These are phyloP conservation scores for Cephus pulcher DNA, from an alignment of 2,888 invertebrate genomes.

Conservation along the genomic window DNA sequence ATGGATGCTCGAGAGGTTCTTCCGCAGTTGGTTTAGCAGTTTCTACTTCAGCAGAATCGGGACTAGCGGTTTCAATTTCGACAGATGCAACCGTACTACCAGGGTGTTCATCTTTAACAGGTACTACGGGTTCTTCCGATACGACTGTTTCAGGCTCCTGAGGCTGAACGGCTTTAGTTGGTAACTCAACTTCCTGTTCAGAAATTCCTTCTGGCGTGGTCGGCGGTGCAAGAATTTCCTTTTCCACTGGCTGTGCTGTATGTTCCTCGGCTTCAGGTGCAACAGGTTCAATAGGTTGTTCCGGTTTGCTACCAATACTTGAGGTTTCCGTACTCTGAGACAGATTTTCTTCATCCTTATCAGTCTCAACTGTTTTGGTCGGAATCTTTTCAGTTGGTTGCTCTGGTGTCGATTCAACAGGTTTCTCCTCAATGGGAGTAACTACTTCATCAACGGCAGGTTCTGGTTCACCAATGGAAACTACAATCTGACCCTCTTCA, in stretches of 20 bases:
- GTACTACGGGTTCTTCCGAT: no score
- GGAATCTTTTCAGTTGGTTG: background rate
- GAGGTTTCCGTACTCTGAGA: slow-evolving; percentile 5
- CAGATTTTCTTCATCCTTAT: slow-evolving; percentile 1
- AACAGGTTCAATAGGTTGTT: slow-evolving; percentile 14
- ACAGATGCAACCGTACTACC: no score
- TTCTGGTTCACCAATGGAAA: background rate
- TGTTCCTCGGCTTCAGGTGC: slow-evolving; percentile 20
- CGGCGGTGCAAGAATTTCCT: slow-evolving; percentile 12
- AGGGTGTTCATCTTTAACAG: no score
- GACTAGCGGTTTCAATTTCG: no score
- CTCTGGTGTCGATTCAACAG: slow-evolving; percentile 13
- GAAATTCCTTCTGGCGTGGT: slow-evolving; percentile 4
- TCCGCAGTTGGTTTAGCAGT: slow-evolving; percentile 15
- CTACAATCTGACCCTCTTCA: slow-evolving; percentile 1
- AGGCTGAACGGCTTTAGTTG: no score
- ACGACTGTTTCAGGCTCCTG: no score
- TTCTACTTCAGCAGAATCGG: slow-evolving; percentile 1
- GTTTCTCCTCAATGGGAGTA: slow-evolving; percentile 16
- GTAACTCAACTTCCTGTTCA: no score
- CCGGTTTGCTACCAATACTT: slow-evolving; percentile 3
- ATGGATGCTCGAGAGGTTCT: background rate
- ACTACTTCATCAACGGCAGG: slow-evolving; percentile 15
- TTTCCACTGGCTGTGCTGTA: slow-evolving; percentile 26
- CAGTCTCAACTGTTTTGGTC: background rate